Conservation (phyloP, 2,113 vertebrate species). For the Protobothrops mucrosquamatus region DNA sequence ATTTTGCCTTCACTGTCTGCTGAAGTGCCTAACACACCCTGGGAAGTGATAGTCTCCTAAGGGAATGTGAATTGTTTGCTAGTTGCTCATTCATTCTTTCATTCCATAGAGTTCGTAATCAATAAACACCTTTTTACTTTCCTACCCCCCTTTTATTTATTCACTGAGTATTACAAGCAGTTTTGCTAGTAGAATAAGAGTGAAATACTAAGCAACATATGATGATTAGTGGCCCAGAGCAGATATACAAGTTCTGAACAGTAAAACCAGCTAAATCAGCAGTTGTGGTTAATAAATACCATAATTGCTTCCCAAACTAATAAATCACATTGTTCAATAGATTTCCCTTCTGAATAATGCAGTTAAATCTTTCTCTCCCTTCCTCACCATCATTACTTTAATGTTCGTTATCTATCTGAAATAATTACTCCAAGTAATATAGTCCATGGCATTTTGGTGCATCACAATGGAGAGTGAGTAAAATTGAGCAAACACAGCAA, state of each 20-base stretch:
- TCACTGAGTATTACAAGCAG: neutral
- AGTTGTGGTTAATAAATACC: neutral
- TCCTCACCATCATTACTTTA: neutral
- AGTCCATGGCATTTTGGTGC: neutral
- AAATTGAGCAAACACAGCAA: neutral
- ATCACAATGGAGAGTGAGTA: neutral
- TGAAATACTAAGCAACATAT: constrained; percentile 8
- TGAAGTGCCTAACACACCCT: constrained; percentile 5
- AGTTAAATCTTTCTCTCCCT: neutral
- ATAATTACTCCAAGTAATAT: neutral
- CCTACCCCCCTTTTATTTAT: neutral
- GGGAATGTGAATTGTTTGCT: neutral
- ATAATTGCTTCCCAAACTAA: neutral
- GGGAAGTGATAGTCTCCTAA: neutral
- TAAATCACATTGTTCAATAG: constrained; percentile 15
- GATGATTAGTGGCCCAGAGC: neutral
- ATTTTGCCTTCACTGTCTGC: neutral
- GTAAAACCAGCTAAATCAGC: neutral
- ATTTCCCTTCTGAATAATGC: neutral
- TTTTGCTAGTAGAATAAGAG: constrained; percentile 12
- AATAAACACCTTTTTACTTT: constrained; percentile 19
- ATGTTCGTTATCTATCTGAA: neutral
- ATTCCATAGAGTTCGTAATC: constrained; percentile 14
- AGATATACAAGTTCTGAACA: neutral
- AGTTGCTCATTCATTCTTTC: constrained; percentile 38